A percentile compares a stretch with the other conserved stretches of the same genome.
Conservation (phyloP, 2,888 invertebrate species). For the Troides aeacus region DNA sequence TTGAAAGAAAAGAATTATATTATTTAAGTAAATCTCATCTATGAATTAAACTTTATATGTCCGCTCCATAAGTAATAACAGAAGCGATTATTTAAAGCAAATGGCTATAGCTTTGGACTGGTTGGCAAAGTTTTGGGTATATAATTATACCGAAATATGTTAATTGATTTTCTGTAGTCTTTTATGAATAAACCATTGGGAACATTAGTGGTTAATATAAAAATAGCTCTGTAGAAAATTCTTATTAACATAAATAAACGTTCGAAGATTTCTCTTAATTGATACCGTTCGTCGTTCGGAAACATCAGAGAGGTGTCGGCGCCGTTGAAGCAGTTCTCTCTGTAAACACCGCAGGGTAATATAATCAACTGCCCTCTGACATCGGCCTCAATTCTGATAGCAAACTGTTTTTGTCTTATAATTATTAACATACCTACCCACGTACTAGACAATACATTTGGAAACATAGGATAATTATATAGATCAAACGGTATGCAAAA, state of each 20-base stretch:
- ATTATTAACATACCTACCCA: constrained; percentile 29
- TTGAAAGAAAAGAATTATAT: constrained; percentile 31
- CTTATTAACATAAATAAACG: constrained; percentile 38
- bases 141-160: background rate
- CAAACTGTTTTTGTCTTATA: constrained; percentile 37
- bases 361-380: constrained; percentile 71
- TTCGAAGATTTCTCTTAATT: constrained; percentile 47
- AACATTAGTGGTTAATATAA: constrained; percentile 26
- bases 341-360: constrained; percentile 57
- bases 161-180: constrained; percentile 15
- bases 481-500: background rate
- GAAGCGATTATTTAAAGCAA: background rate
- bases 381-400: constrained; percentile 51
- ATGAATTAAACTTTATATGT: background rate
- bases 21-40: background rate
- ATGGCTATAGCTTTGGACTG: background rate
- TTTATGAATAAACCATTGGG: constrained; percentile 19
- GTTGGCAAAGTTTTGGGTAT: background rate
- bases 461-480: constrained; percentile 24
- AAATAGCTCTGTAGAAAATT: constrained; percentile 32
- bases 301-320: constrained; percentile 63
- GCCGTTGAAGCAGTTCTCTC: constrained; percentile 50
- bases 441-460: background rate
- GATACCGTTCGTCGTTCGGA: constrained; percentile 48
- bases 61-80: background rate